phyloP scores from a whole-genome alignment of 2,888 invertebrate genomes.

The Cerastis leucographa region DNA sequence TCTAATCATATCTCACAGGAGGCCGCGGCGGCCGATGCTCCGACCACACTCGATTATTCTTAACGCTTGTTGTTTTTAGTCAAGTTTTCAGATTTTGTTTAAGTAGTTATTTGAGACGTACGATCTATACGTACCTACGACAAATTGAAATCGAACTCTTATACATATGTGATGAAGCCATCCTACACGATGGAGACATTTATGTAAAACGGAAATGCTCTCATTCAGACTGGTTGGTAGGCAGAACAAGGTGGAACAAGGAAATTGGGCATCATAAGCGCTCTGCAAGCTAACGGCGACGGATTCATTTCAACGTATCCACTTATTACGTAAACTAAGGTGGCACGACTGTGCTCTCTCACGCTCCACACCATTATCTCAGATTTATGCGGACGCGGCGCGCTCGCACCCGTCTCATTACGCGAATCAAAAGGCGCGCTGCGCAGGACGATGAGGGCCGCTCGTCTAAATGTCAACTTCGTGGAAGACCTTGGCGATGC shows the following conservation, averaged over 20 bases:
- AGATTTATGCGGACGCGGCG: conserved; percentile 85
- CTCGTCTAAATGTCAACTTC: conserved; percentile 86
- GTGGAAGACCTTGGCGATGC: conserved; percentile 83
- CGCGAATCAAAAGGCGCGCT: conserved; percentile 82
- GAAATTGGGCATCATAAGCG: conserved; percentile 79
- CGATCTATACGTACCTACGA: conserved; percentile 2
- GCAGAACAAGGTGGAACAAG: conserved; percentile 49
- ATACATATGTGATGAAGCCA: conserved; percentile 38
- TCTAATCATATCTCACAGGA: conserved; percentile 71
- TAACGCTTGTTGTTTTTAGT: conserved; percentile 32
- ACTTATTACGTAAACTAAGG: conserved; percentile 86
- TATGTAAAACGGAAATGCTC: conserved; percentile 68
- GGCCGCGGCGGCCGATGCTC: conserved; percentile 42
- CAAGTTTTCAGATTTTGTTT: conserved; percentile 4
- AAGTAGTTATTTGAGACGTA: conserved; percentile 11
- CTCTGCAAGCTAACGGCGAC: conserved; percentile 72
- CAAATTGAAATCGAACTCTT: conserved; percentile 15
- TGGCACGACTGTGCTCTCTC: conserved; percentile 87
- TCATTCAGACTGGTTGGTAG: conserved; percentile 69
- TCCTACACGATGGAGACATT: conserved; percentile 38
- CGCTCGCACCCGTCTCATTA: conserved; percentile 86
- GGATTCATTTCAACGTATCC: conserved; percentile 80
- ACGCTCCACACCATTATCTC: conserved; percentile 85
- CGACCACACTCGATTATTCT: conserved; percentile 38
- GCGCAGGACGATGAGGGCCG: conserved; percentile 74